Percentiles rank a stretch among this genome's conserved stretches.
These are phyloP conservation scores for Trichonephila clavipes DNA, from an alignment of 1,140 invertebrate genomes.

Conservation along the genomic window DNA sequence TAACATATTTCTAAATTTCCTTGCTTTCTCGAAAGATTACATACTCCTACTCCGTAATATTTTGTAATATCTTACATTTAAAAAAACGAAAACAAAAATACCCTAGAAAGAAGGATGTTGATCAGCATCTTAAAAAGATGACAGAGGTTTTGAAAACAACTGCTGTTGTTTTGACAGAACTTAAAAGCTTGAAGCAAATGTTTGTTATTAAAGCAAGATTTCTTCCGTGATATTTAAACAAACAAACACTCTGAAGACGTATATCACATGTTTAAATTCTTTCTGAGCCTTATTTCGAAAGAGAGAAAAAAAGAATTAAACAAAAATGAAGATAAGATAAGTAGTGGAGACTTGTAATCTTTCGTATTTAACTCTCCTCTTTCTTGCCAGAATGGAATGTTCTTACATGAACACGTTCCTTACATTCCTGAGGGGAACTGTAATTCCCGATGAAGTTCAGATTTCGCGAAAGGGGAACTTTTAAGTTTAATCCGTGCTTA, in stretches of 20 bases:
- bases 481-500: slow-evolving; percentile 39
- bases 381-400: background rate
- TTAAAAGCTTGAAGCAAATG: background rate
- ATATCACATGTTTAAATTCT: background rate
- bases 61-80: too few species aligned
- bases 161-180: background rate
- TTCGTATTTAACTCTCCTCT: background rate
- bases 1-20: too few species aligned
- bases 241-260: background rate
- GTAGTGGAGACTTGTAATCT: background rate
- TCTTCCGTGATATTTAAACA: background rate
- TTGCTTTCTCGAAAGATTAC: too few species aligned
- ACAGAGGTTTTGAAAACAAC: background rate
- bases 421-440: background rate
- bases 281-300: background rate
- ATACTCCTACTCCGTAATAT: too few species aligned
- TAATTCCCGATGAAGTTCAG: slow-evolving; percentile 35
- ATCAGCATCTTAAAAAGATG: too few species aligned
- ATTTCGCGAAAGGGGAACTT: slow-evolving; percentile 8
- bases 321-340: background rate
- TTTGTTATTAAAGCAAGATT: background rate
- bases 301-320: background rate
- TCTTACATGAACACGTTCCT: slow-evolving; percentile 7
- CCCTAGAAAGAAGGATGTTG: too few species aligned
- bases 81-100: too few species aligned